Percentiles rank a stretch among this genome's conserved stretches.
Conservation (phyloP, 1,140 invertebrate genomes). For the Onthophagus taurus region DNA sequence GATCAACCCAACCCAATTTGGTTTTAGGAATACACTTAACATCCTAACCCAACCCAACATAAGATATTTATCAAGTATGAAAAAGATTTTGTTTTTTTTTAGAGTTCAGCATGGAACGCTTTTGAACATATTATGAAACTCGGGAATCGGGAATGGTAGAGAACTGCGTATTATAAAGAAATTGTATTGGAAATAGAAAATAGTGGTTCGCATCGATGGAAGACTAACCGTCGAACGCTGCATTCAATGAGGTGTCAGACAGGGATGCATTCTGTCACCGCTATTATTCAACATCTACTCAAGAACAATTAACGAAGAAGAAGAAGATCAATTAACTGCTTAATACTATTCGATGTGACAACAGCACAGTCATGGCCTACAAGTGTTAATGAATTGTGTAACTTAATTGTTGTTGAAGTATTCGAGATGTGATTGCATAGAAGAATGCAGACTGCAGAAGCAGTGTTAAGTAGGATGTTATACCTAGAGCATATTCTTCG, state of each 20-base stretch:
- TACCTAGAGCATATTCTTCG: too few relatives aligned
- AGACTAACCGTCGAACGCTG: not conserved
- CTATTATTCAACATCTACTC: too few relatives aligned
- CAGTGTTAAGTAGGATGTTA: too few relatives aligned
- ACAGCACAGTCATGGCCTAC: not conserved
- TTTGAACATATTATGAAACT: not conserved
- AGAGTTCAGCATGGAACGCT: slow-evolving; percentile 1
- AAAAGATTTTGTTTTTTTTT: too few relatives aligned
- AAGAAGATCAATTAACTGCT: not conserved
- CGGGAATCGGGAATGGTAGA: not conserved
- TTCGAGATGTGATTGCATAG: too few relatives aligned
- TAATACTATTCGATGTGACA: not conserved
- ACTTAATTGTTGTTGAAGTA: too few relatives aligned
- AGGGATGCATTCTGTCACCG: too few relatives aligned
- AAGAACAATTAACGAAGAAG: not conserved
- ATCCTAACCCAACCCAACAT: too few relatives aligned
- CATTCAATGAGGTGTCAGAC: slow-evolving; percentile 1
- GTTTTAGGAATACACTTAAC: too few relatives aligned
- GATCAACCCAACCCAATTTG: too few relatives aligned
- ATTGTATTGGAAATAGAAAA: not conserved
- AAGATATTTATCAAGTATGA: too few relatives aligned
- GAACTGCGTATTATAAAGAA: not conserved
- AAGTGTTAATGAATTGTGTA: not conserved
- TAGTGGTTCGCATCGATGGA: not conserved
- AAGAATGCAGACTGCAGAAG: too few relatives aligned